A percentile compares a stretch with the other conserved stretches of the same genome.
Evolutionary conservation across 2,113 vertebrate genomes (phyloP).

Genomic region (Naja naja): DNA sequence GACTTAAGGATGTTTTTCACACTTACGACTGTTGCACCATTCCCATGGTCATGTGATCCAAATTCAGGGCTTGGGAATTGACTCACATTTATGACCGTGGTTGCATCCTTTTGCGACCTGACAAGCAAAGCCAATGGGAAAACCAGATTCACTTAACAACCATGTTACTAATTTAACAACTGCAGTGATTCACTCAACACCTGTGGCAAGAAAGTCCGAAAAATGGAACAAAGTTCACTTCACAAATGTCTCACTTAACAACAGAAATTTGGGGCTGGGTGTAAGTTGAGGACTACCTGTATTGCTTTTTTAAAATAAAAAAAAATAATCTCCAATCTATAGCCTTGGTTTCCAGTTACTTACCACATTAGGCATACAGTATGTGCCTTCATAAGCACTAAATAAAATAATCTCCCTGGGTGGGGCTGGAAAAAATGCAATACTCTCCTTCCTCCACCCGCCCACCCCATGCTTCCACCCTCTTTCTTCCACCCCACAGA

Average conservation of each 20-base stretch:
- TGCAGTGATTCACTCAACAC: no score
- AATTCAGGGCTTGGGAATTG: neutral
- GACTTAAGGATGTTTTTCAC: no score
- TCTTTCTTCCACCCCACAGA: neutral
- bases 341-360: neutral
- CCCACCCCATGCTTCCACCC: neutral
- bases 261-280: neutral
- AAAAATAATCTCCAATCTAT: no score
- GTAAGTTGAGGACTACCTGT: neutral
- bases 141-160: neutral
- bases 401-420: neutral
- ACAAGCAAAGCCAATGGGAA: neutral
- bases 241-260: neutral
- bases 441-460: no score
- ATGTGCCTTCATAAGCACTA: neutral
- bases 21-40: no score
- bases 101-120: neutral
- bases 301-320: neutral
- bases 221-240: neutral
- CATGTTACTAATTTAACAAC: neutral
- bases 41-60: neutral
- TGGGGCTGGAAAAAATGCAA: neutral
- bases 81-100: neutral
- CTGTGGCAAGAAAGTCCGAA: neutral
- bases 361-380: neutral